Evolutionary conservation across 2,888 invertebrate genomes (phyloP).

Genomic region (Anarsia innoxiella): DNA sequence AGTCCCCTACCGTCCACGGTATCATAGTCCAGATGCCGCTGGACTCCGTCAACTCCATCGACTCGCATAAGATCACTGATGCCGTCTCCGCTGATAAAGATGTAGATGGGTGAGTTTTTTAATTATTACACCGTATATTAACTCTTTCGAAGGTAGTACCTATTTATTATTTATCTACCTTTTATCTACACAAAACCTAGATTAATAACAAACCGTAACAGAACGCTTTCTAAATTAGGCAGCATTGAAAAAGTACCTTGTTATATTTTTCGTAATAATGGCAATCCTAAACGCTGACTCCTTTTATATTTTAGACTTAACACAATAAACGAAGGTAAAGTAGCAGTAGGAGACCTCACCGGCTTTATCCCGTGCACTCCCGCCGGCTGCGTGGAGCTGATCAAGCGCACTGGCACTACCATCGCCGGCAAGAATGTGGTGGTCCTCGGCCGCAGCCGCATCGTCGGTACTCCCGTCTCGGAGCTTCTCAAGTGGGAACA

Average conservation of each 20-base stretch:
- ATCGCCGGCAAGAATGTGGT: constrained; percentile 92
- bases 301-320: constrained; percentile 80
- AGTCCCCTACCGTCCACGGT: constrained; percentile 90
- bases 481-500: constrained; percentile 97
- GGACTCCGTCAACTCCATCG: constrained; percentile 87
- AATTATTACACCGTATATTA: too few species aligned
- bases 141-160: too few species aligned
- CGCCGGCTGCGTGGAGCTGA: constrained; percentile 94
- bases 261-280: too few species aligned
- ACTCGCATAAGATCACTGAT: constrained; percentile 91
- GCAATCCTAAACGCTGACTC: too few species aligned
- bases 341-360: constrained; percentile 90
- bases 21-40: constrained; percentile 98
- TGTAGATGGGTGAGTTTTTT: constrained; percentile 88
- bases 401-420: constrained; percentile 84
- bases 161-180: too few species aligned
- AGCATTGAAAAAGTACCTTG: too few species aligned
- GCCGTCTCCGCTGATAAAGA: constrained; percentile 92
- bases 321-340: constrained; percentile 94
- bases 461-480: constrained; percentile 96
- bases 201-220: too few species aligned
- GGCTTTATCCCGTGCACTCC: constrained; percentile 98
- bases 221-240: too few species aligned
- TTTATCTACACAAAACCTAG: too few species aligned
- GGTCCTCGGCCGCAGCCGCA: constrained; percentile 97